These are phyloP conservation scores for Temnothorax rugatulus DNA, from an alignment of 2,888 invertebrate genomes.

Conservation along the genomic window DNA sequence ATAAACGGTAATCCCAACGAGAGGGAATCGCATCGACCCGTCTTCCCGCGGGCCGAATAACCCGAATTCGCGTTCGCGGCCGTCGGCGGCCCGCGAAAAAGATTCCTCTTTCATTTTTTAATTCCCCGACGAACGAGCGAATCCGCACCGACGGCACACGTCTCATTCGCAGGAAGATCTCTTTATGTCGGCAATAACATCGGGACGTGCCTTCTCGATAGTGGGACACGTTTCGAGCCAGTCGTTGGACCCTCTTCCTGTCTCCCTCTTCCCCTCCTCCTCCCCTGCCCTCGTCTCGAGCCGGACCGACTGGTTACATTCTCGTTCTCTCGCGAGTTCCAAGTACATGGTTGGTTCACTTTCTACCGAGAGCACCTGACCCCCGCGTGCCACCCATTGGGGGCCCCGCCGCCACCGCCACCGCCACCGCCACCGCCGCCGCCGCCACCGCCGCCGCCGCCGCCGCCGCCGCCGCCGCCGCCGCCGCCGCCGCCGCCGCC, in stretches of 20 bases:
- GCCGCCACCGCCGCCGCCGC: not conserved
- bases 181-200: constrained; percentile 49
- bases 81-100: not conserved
- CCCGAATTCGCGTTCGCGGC: not conserved
- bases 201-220: constrained; percentile 43
- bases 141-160: constrained; percentile 25
- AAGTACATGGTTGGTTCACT: constrained; percentile 80
- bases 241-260: constrained; percentile 9
- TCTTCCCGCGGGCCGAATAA: not conserved
- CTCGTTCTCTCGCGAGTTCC: constrained; percentile 68
- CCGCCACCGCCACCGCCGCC: not conserved
- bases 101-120: constrained; percentile 38
- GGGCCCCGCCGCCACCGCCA: constrained; percentile 57
- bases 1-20: not conserved
- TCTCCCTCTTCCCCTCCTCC: not conserved
- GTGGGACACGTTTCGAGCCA: constrained; percentile 63
- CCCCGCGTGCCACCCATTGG: constrained; percentile 74
- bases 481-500: constrained; percentile 3
- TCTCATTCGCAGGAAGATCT: constrained; percentile 32
- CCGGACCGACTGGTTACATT: constrained; percentile 63
- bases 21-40: not conserved
- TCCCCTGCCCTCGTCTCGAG: constrained; percentile 10
- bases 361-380: constrained; percentile 78
- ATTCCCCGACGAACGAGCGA: constrained; percentile 13
- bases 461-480: constrained; percentile 12